Percentiles rank a stretch among this genome's conserved stretches.
Conservation (phyloP, 2,888 invertebrate genomes). For the Chrysolina americana region DNA sequence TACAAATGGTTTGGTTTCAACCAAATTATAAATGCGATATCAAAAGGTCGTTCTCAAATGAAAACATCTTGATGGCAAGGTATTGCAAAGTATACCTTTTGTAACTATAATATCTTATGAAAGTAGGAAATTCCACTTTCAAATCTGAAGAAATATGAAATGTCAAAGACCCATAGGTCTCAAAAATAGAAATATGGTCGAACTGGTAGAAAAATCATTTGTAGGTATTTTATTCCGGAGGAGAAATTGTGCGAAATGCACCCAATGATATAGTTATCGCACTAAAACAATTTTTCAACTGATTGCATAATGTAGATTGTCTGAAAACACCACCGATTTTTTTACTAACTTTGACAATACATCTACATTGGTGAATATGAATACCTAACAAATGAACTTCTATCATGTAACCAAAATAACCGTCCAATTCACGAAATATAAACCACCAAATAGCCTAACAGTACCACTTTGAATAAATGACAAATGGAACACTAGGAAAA, state of each 20-base stretch:
- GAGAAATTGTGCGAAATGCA: neutral
- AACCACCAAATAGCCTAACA: neutral
- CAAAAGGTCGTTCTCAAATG: neutral
- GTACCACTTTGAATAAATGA: neutral
- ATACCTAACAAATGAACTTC: too few species aligned
- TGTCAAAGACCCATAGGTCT: neutral
- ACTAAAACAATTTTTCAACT: too few species aligned
- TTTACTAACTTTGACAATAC: too few species aligned
- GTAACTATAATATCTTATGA: neutral
- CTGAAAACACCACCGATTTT: neutral
- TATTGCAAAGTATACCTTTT: neutral
- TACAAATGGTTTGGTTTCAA: conserved; percentile 50
- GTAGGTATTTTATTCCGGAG: neutral
- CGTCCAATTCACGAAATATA: neutral
- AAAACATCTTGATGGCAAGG: neutral
- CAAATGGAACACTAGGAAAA: too few species aligned
- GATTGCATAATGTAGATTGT: neutral
- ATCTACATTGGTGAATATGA: too few species aligned
- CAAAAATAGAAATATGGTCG: neutral
- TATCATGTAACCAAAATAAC: too few species aligned
- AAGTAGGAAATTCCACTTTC: neutral
- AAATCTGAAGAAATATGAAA: neutral
- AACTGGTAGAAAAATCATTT: neutral
- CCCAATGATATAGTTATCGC: neutral
- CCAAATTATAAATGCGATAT: neutral